phyloP scores from a whole-genome alignment of 1,140 invertebrate species.

The Drosophila busckii region DNA sequence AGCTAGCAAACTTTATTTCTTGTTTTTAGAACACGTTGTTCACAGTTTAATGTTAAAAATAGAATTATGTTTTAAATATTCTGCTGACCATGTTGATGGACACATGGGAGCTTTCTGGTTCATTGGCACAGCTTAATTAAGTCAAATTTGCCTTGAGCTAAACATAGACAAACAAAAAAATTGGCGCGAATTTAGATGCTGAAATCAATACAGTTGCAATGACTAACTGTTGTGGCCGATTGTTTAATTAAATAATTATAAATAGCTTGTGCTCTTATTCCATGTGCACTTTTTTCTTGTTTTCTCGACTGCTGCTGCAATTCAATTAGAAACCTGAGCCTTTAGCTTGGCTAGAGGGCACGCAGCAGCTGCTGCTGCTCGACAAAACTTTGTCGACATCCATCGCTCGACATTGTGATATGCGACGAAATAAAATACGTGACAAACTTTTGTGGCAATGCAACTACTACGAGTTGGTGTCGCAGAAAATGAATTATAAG shows the following conservation, averaged over 20 bases:
- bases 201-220: constrained; percentile 17
- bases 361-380: constrained; percentile 26
- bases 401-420: constrained; percentile 1
- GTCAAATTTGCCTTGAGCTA: constrained; percentile 44
- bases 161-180: constrained; percentile 41
- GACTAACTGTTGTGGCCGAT: too few relatives aligned
- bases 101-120: constrained; percentile 44
- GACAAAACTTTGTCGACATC: constrained; percentile 29
- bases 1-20: too few relatives aligned
- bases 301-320: constrained; percentile 47
- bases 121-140: constrained; percentile 52
- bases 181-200: constrained; percentile 41
- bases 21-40: too few relatives aligned
- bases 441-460: constrained; percentile 51
- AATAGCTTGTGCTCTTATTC: too few relatives aligned
- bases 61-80: too few relatives aligned
- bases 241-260: too few relatives aligned
- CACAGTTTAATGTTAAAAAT: constrained; percentile 25
- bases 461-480: constrained; percentile 6
- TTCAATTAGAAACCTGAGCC: constrained; percentile 63
- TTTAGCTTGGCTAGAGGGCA: constrained; percentile 23
- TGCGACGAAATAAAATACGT: constrained; percentile 61
- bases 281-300: constrained; percentile 33
- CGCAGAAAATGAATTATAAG: too few relatives aligned
- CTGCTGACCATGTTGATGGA: too few relatives aligned